Conservation (phyloP, 2,113 vertebrate species). For the Ramphastos sulfuratus region DNA sequence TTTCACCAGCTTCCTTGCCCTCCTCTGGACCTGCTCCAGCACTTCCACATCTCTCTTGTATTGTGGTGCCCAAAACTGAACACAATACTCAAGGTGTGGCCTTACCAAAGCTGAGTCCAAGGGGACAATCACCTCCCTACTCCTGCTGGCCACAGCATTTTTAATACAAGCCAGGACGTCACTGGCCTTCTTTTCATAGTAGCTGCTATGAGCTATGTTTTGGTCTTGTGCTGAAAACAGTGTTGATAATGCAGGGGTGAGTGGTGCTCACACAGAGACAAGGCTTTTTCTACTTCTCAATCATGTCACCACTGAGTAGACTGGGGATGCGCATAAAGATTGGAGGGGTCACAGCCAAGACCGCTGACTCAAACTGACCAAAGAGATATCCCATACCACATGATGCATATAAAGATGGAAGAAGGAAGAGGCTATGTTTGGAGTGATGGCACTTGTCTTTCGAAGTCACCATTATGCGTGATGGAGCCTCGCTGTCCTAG, state of each 20-base stretch:
- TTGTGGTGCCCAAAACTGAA: too few relatives aligned
- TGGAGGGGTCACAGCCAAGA: not conserved
- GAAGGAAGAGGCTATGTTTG: accelerated
- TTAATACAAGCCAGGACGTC: too few relatives aligned
- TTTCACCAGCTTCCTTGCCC: too few relatives aligned
- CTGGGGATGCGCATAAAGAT: not conserved
- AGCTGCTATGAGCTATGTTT: not conserved
- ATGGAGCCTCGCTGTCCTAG: not conserved
- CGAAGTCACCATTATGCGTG: accelerated
- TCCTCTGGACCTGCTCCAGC: too few relatives aligned
- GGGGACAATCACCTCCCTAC: too few relatives aligned
- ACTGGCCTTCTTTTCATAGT: not conserved
- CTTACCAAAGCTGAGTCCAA: too few relatives aligned
- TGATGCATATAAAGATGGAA: not conserved
- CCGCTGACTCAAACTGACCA: not conserved
- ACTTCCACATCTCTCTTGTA: too few relatives aligned
- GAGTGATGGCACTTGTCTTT: not conserved
- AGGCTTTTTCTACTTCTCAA: not conserved
- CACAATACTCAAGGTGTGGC: too few relatives aligned
- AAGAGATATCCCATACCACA: not conserved
- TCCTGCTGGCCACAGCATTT: too few relatives aligned
- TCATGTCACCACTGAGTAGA: not conserved
- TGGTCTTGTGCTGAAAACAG: not conserved
- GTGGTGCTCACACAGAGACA: not conserved
- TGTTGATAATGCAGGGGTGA: not conserved